Conservation (phyloP, 2,113 vertebrate species). For the Helogale parvula region DNA sequence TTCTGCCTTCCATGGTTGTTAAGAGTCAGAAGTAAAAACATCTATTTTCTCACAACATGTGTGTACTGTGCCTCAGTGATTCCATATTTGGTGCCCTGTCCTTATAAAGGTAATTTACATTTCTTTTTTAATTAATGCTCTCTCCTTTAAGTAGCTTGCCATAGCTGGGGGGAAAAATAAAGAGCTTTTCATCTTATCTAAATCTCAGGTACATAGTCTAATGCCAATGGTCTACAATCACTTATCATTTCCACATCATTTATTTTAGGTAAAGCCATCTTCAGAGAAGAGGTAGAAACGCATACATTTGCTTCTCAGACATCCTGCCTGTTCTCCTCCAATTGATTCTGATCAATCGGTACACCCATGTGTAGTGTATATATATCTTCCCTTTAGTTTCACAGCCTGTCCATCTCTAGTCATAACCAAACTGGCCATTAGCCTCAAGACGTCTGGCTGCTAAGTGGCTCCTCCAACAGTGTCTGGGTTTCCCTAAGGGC, state of each 20-base stretch:
- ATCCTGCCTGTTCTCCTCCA: constrained; percentile 56
- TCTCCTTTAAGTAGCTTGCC: constrained; percentile 49
- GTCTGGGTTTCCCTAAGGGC: constrained; percentile 54
- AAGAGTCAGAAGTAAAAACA: constrained; percentile 48
- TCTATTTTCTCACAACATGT: neutral
- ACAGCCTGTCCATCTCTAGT: constrained; percentile 70
- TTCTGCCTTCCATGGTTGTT: constrained; percentile 27
- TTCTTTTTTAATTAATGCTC: constrained; percentile 57
- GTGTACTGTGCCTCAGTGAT: neutral
- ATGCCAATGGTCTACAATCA: constrained; percentile 10
- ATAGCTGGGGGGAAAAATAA: neutral
- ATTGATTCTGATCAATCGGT: constrained; percentile 77
- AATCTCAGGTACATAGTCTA: neutral
- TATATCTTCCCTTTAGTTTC: constrained; percentile 69
- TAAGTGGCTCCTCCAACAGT: constrained; percentile 56
- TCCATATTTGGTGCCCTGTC: neutral
- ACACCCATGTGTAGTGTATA: constrained; percentile 53
- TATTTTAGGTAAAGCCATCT: constrained; percentile 73
- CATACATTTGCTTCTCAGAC: constrained; percentile 67
- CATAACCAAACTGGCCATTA: constrained; percentile 76
- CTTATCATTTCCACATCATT: constrained; percentile 66
- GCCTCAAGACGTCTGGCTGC: constrained; percentile 32
- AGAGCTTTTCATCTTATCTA: constrained; percentile 58
- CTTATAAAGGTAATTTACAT: constrained; percentile 45
- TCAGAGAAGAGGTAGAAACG: neutral